These are phyloP conservation scores for Xanthia icteritia DNA, from an alignment of 2,888 invertebrate species.

Conservation along the genomic window DNA sequence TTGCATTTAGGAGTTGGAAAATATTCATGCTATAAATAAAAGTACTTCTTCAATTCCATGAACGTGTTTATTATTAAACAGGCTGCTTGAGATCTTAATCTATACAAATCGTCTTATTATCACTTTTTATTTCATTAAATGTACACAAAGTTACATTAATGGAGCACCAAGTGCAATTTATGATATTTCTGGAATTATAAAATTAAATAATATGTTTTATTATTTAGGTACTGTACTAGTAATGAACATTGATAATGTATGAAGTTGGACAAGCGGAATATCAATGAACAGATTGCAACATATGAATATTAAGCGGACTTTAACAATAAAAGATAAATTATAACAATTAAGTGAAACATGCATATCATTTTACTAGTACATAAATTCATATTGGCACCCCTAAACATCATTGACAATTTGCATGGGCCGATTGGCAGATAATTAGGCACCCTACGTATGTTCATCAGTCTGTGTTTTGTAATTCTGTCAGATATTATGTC, in stretches of 20 bases:
- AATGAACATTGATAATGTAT: background rate
- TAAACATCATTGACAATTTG: constrained; percentile 6
- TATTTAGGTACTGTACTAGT: background rate
- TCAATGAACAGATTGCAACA: background rate
- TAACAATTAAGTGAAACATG: background rate
- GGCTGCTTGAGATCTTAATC: constrained; percentile 28
- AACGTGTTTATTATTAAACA: constrained; percentile 39
- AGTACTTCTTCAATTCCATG: constrained; percentile 19
- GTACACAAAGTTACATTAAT: background rate
- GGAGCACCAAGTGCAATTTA: background rate
- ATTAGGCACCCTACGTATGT: background rate
- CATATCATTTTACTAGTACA: background rate
- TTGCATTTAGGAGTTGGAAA: background rate
- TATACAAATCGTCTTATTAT: constrained; percentile 21
- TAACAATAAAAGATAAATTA: background rate
- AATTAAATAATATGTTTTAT: background rate
- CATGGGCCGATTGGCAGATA: background rate
- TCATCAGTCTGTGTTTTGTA: background rate
- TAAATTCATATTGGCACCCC: background rate
- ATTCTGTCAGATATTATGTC: constrained; percentile 12
- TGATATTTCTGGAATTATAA: background rate
- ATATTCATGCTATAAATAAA: constrained; percentile 16
- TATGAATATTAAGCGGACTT: background rate
- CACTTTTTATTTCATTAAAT: constrained; percentile 2
- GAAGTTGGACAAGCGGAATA: background rate